Base-by-base conservation (phyloP, 2,797 vertebrate species). In the Gadopsis marmoratus region DNA sequence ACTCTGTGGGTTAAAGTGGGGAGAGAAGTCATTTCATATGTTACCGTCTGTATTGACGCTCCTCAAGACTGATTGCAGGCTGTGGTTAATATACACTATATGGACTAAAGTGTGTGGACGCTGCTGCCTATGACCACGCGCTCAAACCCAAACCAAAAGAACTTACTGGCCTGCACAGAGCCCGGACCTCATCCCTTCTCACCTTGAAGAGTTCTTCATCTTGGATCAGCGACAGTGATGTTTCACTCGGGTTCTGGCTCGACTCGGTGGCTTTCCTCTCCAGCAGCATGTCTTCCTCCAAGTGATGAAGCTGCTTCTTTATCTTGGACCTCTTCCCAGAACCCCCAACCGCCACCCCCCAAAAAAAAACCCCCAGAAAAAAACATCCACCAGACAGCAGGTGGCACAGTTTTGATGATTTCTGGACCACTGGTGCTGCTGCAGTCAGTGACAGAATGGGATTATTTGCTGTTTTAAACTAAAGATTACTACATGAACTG, bases 261-360 rank as follows among this genome's bases (percentile, higher is more conserved):
- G 4, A 5, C 39, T 19, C 3, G 8, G 3, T 29, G 6, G 17
- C 26, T 10, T 58, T n/a, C 31, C 33, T 17, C 59, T 71, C 51
- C 53, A 64, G 67, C 53, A 60, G 39, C 59, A 56, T 48, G 35
- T 66, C 62, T 71, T 76, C 67, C 60, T 31, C 35, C 26, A 26
- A 71, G 41, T 53, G 67, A 67, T 67, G 45, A 76, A 67, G 63
- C 56, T 53, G 66, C 60, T 29, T 10, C 53, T 65, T 61, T 35
- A 21, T 45, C 10, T 78, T 79, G 76, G 72, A 76, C 31, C 3
- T 35, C 35, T 53, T 79, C 66, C 61, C 67, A 39, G 60, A 55
- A 26, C 26, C 26, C 26, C 26, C 26, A 26, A 26, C 1, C 26
- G 26, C 26, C 26, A 26, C 26, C 26, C 26, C 26, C 26, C 26